Conservation (phyloP, 2,113 vertebrate species). For the Xiphorhynchus elegans region DNA sequence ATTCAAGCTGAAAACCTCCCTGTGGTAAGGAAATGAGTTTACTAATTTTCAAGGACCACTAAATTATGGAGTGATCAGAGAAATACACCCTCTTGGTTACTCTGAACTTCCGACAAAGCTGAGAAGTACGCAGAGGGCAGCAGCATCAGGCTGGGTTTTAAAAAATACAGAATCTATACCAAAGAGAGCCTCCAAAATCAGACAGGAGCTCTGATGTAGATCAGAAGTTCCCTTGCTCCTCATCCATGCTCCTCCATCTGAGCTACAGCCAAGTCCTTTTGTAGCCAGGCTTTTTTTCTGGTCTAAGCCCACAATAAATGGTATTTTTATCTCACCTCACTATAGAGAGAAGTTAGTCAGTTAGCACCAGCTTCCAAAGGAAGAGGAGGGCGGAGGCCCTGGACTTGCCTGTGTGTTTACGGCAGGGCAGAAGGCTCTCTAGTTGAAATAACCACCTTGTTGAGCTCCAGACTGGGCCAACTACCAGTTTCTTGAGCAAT, state of each 20-base stretch:
- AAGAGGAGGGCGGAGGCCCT: neutral
- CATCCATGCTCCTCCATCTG: neutral
- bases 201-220: neutral
- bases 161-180: neutral
- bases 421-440: neutral
- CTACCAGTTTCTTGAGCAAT: neutral
- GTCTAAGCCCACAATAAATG: neutral
- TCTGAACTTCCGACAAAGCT: neutral
- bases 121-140: neutral
- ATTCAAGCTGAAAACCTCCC: neutral
- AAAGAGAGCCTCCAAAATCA: neutral
- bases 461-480: neutral
- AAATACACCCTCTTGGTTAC: neutral
- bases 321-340: neutral
- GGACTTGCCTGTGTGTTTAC: accelerated
- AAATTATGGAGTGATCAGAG: too few relatives aligned
- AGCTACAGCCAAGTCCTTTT: neutral
- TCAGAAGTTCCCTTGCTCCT: neutral
- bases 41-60: neutral
- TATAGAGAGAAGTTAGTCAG: accelerated
- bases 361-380: neutral
- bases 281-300: neutral
- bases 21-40: neutral
- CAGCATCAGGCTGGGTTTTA: neutral
- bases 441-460: neutral